Percentiles rank a stretch among this genome's conserved stretches.
Conservation (phyloP, 2,888 invertebrate species). For the Phania funesta region DNA sequence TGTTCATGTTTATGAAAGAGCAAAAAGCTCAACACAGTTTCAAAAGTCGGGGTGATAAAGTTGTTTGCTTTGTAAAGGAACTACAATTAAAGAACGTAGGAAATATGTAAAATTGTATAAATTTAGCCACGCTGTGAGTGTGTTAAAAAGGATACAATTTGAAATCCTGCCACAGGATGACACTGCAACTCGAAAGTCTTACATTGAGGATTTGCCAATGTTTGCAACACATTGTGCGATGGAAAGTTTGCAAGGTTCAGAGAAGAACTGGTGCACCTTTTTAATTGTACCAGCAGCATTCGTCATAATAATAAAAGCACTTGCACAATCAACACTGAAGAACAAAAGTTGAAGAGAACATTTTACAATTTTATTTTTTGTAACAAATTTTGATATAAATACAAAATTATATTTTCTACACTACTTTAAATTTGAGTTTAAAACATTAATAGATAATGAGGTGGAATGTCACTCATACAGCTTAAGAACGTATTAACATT, state of each 20-base stretch:
- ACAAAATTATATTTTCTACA: no score
- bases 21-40: constrained; percentile 25
- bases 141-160: not conserved
- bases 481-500: no score
- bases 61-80: constrained; percentile 38
- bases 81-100: constrained; percentile 39
- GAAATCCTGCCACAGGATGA: not conserved
- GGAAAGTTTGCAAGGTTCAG: not conserved
- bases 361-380: no score
- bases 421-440: no score
- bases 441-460: no score
- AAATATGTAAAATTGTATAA: constrained; percentile 19
- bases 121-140: not conserved
- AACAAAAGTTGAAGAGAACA: no score
- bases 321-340: no score
- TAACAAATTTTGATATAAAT: no score
- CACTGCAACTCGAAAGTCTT: not conserved
- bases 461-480: no score
- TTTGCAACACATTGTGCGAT: not conserved
- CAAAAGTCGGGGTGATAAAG: constrained; percentile 31
- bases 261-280: not conserved
- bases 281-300: no score
- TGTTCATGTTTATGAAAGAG: not conserved
- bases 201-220: not conserved
- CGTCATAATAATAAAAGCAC: no score